Percentiles rank a stretch among this genome's conserved stretches.
Evolutionary conservation across 2,888 invertebrate species (phyloP).

Genomic region (Minunthozetes semirufus): DNA sequence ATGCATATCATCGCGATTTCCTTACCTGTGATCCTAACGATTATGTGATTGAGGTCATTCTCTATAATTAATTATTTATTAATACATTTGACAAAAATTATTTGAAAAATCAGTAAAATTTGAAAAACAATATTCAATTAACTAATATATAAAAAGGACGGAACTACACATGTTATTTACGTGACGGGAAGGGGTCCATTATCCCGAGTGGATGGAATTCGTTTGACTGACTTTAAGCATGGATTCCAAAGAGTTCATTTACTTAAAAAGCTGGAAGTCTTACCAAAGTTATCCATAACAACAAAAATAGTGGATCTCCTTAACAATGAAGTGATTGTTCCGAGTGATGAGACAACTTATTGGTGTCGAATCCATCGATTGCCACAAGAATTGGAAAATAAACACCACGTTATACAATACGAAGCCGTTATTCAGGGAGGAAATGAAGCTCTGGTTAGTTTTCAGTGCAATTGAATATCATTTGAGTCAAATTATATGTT

Average conservation of each 20-base stretch:
- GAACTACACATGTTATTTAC: slow-evolving; percentile 82
- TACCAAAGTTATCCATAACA: slow-evolving; percentile 44
- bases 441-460: slow-evolving; percentile 65
- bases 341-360: slow-evolving; percentile 82
- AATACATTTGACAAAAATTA: not conserved
- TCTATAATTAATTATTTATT: no score
- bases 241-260: slow-evolving; percentile 75
- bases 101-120: not conserved
- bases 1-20: slow-evolving; percentile 69
- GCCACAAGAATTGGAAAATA: slow-evolving; percentile 58
- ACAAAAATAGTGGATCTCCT: slow-evolving; percentile 35
- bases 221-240: slow-evolving; percentile 54
- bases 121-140: not conserved
- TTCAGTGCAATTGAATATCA: not conserved
- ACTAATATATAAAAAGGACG: slow-evolving; percentile 57
- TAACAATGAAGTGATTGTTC: slow-evolving; percentile 55
- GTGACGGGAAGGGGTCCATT: slow-evolving; percentile 68
- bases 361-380: slow-evolving; percentile 86
- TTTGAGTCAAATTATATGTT: not conserved
- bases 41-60: slow-evolving; percentile 63
- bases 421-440: slow-evolving; percentile 72
- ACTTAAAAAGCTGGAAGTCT: slow-evolving; percentile 52
- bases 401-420: slow-evolving; percentile 74
- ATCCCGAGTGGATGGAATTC: slow-evolving; percentile 60
- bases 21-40: slow-evolving; percentile 72